Evolutionary conservation across 2,888 invertebrate species (phyloP).

Genomic region (Lochmaea capreae): DNA sequence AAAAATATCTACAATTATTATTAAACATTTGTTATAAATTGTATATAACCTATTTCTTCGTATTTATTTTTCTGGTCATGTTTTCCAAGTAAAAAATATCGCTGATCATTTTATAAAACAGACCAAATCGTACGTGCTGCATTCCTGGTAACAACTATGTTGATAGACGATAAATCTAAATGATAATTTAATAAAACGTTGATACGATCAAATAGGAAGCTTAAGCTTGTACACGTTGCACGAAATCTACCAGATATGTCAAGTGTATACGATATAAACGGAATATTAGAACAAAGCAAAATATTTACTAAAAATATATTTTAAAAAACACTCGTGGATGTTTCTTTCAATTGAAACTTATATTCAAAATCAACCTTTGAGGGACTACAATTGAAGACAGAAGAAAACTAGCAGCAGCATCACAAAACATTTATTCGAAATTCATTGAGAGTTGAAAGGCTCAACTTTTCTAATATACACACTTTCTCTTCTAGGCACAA

Average conservation of each 20-base stretch:
- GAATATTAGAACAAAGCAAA: no score
- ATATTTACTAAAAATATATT: no score
- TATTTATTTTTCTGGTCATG: background rate
- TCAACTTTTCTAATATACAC: background rate
- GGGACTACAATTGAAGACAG: no score
- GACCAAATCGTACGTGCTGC: background rate
- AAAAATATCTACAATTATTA: background rate
- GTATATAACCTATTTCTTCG: background rate
- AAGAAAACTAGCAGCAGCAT: no score
- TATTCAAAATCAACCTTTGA: no score
- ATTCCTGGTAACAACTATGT: background rate
- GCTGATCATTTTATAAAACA: slow-evolving; percentile 4
- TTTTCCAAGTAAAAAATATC: background rate
- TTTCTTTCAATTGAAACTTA: no score
- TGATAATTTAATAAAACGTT: background rate
- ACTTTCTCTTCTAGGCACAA: background rate
- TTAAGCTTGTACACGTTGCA: background rate
- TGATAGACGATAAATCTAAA: background rate
- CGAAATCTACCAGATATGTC: background rate
- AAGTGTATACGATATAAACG: no score
- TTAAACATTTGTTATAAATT: background rate
- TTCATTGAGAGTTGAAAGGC: no score
- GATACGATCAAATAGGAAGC: slow-evolving; percentile 1
- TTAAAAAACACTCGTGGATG: no score
- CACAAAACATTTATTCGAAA: background rate